Evolutionary conservation across 2,113 vertebrate species (phyloP).

Genomic region (Mormyrus iriodes): DNA sequence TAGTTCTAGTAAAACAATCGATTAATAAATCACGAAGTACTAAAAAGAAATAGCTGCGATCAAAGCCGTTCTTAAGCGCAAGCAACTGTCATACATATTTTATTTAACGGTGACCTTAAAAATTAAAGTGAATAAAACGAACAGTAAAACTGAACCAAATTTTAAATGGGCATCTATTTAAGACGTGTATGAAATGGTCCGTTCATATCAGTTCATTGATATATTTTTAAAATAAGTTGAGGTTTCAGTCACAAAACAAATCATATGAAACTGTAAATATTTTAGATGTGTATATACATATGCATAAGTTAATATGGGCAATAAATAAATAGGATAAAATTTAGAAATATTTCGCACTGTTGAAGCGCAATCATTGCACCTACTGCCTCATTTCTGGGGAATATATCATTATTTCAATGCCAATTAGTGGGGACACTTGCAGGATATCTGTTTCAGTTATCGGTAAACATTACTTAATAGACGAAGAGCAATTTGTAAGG

Average conservation of each 20-base stretch:
- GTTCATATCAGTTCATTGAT: background rate
- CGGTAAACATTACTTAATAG: conserved; percentile 8
- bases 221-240: background rate
- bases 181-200: background rate
- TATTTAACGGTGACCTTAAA: background rate
- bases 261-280: background rate
- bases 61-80: background rate
- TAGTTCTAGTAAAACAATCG: no score
- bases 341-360: background rate
- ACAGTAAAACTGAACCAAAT: background rate
- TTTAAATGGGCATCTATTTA: background rate
- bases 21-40: background rate
- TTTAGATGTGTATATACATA: background rate
- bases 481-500: conserved; percentile 7
- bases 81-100: background rate
- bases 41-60: background rate
- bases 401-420: background rate
- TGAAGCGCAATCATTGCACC: background rate
- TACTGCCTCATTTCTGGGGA: background rate
- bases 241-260: background rate
- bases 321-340: background rate
- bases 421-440: background rate
- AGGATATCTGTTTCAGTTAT: conserved; percentile 16
- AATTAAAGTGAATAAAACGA: background rate
- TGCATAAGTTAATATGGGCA: background rate